phyloP scores from a whole-genome alignment of 2,797 vertebrate species.

The Spea hammondii region DNA sequence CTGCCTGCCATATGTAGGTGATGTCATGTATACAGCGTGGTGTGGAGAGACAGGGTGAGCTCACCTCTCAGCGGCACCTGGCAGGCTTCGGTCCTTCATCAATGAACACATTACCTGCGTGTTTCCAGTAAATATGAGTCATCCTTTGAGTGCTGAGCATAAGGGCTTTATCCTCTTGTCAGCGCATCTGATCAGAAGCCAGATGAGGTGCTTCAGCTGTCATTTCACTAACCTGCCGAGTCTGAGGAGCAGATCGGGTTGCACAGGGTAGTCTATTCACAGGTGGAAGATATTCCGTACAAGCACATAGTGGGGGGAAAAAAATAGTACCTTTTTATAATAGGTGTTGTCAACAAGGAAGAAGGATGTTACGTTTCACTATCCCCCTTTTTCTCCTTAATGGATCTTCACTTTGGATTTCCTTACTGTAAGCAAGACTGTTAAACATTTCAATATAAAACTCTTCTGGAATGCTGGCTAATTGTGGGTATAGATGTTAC shows the following conservation, averaged over 20 bases:
- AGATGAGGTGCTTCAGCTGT: neutral
- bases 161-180: slow-evolving; percentile 20
- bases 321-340: too few relatives aligned
- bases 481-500: too few relatives aligned
- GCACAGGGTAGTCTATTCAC: neutral
- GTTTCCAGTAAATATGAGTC: slow-evolving; percentile 22
- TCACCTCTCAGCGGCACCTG: neutral
- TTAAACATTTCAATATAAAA: too few relatives aligned
- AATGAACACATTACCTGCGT: slow-evolving; percentile 13
- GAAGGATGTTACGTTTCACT: too few relatives aligned
- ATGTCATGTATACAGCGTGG: neutral
- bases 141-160: neutral
- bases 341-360: too few relatives aligned
- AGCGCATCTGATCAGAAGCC: neutral
- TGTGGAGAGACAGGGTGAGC: slow-evolving; percentile 12
- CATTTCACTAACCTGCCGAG: neutral
- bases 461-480: too few relatives aligned
- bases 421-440: too few relatives aligned
- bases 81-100: neutral
- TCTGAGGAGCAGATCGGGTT: neutral
- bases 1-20: slow-evolving; percentile 7
- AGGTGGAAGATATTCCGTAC: neutral
- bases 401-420: too few relatives aligned
- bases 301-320: too few relatives aligned
- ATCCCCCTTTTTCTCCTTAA: too few relatives aligned